These are phyloP conservation scores for Synergus umbraculus DNA, from an alignment of 2,888 invertebrate species.

Conservation along the genomic window DNA sequence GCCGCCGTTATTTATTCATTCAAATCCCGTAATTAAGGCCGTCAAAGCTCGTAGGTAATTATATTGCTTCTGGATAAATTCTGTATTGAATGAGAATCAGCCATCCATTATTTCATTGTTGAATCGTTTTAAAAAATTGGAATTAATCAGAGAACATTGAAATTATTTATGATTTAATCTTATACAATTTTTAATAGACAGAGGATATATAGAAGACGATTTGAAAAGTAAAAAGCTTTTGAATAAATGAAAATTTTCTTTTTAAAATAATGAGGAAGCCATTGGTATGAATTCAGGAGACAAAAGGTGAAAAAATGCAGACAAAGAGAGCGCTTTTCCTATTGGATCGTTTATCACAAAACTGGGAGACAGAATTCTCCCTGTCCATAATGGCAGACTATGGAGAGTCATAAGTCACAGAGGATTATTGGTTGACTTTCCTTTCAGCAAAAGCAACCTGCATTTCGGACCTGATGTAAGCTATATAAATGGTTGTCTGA, in stretches of 20 bases:
- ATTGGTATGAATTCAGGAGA: slow-evolving; percentile 13
- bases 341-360: slow-evolving; percentile 32
- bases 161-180: too few species aligned
- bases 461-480: slow-evolving; percentile 28
- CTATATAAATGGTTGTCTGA: slow-evolving; percentile 36
- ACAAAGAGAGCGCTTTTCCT: slow-evolving; percentile 14
- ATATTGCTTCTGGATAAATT: too few species aligned
- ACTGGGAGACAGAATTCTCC: slow-evolving; percentile 29
- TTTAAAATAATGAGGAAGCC: not conserved
- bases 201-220: not conserved
- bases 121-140: too few species aligned
- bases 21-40: too few species aligned
- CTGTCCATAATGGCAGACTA: not conserved
- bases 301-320: slow-evolving; percentile 16
- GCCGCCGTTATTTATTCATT: too few species aligned
- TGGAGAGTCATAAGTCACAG: slow-evolving; percentile 36
- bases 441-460: slow-evolving; percentile 32
- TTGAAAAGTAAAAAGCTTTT: not conserved
- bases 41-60: too few species aligned
- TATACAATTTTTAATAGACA: too few species aligned
- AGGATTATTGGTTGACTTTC: slow-evolving; percentile 36
- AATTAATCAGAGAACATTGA: too few species aligned
- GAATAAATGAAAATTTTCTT: not conserved
- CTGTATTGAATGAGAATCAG: too few species aligned
- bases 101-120: too few species aligned